Evolutionary conservation across 1,140 invertebrate species (phyloP).

Genomic region (Bicyclus anynana): DNA sequence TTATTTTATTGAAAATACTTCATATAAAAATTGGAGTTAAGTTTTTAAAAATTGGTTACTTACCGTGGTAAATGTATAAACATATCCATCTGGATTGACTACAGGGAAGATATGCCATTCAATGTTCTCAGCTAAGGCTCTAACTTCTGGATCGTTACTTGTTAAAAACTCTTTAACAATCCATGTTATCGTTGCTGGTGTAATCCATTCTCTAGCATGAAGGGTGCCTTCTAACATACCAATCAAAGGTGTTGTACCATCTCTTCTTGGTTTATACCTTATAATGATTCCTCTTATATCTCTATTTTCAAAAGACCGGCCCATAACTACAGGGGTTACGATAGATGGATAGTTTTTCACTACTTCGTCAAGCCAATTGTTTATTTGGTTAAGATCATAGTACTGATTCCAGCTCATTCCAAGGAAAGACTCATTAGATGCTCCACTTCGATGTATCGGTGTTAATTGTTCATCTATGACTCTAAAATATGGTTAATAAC

Average conservation of each 20-base stretch:
- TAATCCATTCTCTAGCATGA: conserved; percentile 89
- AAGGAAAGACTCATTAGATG: conserved; percentile 30
- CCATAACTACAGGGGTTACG: conserved; percentile 76
- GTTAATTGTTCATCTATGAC: conserved; percentile 49
- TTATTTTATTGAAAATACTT: too few relatives aligned
- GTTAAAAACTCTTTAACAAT: conserved; percentile 82
- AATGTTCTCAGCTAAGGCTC: conserved; percentile 77
- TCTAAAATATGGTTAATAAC: conserved; percentile 31
- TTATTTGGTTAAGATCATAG: conserved; percentile 66
- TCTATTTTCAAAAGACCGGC: conserved; percentile 79
- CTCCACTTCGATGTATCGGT: conserved; percentile 17
- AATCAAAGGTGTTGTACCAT: conserved; percentile 25
- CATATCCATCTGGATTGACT: conserved; percentile 85
- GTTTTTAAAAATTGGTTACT: too few relatives aligned
- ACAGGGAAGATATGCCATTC: conserved; percentile 82
- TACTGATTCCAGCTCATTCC: conserved; percentile 70
- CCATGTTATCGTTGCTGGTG: conserved; percentile 84
- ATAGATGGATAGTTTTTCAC: conserved; percentile 54
- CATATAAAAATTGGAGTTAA: too few relatives aligned
- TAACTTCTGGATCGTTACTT: conserved; percentile 69
- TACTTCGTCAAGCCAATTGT: conserved; percentile 73
- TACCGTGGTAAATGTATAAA: conserved; percentile 79
- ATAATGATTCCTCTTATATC: conserved; percentile 80
- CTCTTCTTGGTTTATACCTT: conserved; percentile 65
- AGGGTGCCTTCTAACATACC: conserved; percentile 80